Evolutionary conservation across 1,140 invertebrate species (phyloP).

Genomic region (Sarcophaga bullata): DNA sequence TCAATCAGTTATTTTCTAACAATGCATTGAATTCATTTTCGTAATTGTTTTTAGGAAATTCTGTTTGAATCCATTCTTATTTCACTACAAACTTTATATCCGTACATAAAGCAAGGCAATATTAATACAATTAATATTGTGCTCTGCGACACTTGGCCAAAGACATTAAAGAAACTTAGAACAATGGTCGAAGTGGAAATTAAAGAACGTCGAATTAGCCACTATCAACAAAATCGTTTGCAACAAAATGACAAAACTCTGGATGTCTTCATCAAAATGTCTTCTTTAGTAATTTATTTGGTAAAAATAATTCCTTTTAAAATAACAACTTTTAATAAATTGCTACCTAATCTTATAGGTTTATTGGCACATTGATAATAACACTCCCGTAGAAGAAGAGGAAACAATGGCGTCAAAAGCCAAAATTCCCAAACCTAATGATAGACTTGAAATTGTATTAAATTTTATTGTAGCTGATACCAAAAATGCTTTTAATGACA

Average conservation of each 20-base stretch:
- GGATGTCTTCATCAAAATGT: constrained; percentile 53
- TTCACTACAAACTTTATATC: constrained; percentile 53
- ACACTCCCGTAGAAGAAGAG: neutral
- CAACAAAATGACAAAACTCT: constrained; percentile 47
- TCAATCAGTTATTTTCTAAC: neutral
- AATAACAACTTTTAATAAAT: neutral
- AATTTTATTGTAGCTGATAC: constrained; percentile 45
- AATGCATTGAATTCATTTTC: neutral
- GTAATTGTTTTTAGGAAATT: constrained; percentile 49
- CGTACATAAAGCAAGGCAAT: constrained; percentile 47
- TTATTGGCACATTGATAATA: constrained; percentile 42
- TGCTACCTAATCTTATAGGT: neutral
- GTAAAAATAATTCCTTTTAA: constrained; percentile 45
- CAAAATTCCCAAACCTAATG: constrained; percentile 48
- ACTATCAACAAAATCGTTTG: constrained; percentile 40
- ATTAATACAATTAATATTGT: constrained; percentile 52
- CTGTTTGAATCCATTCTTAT: constrained; percentile 50
- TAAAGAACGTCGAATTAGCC: constrained; percentile 47
- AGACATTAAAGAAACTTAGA: constrained; percentile 52
- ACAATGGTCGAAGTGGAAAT: constrained; percentile 57
- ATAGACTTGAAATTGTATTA: constrained; percentile 52
- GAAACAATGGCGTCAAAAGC: constrained; percentile 41
- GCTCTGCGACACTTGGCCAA: constrained; percentile 50
- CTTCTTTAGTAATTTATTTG: constrained; percentile 53
- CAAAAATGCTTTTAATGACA: constrained; percentile 51